Evolutionary conservation across 2,113 vertebrate species (phyloP).

Genomic region (Climacteris rufus): DNA sequence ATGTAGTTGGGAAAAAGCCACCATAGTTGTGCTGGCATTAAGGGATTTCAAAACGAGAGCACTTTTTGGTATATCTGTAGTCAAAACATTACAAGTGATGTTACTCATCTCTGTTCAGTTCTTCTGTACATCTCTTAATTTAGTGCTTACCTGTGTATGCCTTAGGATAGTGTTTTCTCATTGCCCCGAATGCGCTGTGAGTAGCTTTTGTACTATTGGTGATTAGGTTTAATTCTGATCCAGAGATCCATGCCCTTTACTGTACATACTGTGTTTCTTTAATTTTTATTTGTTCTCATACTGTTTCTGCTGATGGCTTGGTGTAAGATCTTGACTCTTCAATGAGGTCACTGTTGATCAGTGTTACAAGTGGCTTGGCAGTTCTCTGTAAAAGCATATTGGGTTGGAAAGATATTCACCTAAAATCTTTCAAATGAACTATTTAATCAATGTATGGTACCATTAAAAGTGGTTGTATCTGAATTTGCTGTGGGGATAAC

Average conservation of each 20-base stretch:
- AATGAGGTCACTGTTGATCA: slow-evolving; percentile 83
- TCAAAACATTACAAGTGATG: slow-evolving; percentile 56
- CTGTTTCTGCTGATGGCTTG: slow-evolving; percentile 85
- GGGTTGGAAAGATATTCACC: slow-evolving; percentile 78
- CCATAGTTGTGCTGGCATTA: slow-evolving; percentile 36
- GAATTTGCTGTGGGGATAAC: slow-evolving; percentile 85
- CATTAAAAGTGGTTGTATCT: slow-evolving; percentile 90
- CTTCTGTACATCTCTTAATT: slow-evolving; percentile 71
- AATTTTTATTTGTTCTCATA: slow-evolving; percentile 76
- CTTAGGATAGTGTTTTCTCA: slow-evolving; percentile 75
- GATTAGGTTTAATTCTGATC: slow-evolving; percentile 72
- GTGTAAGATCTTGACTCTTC: slow-evolving; percentile 76
- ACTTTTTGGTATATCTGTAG: slow-evolving; percentile 63
- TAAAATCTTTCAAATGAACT: slow-evolving; percentile 77
- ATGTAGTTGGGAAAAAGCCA: slow-evolving; percentile 38
- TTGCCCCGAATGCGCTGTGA: slow-evolving; percentile 67
- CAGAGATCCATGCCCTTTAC: slow-evolving; percentile 69
- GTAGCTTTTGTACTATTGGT: slow-evolving; percentile 82
- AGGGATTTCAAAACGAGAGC: slow-evolving; percentile 42
- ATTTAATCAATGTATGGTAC: slow-evolving; percentile 87
- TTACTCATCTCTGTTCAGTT: slow-evolving; percentile 61
- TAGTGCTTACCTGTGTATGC: slow-evolving; percentile 68
- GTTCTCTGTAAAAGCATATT: slow-evolving; percentile 79
- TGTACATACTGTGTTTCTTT: slow-evolving; percentile 78
- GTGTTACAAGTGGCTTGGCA: slow-evolving; percentile 84